These are phyloP conservation scores for Tetramorium parvispinum DNA, from an alignment of 1,140 invertebrate genomes.

Conservation along the genomic window DNA sequence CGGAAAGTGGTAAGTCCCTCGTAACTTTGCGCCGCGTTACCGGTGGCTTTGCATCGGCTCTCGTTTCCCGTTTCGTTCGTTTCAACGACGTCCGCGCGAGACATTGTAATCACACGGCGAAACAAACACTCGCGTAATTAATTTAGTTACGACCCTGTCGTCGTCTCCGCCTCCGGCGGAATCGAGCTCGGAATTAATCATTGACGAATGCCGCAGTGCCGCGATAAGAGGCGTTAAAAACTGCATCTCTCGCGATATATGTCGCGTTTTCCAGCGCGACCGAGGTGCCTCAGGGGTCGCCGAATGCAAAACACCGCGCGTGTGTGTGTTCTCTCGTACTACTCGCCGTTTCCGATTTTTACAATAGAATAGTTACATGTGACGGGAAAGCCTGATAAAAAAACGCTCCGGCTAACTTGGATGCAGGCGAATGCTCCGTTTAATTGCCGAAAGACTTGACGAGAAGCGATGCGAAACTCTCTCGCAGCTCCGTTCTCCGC, in stretches of 20 bases:
- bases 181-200: conserved; percentile 21
- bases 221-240: conserved; percentile 47
- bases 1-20: conserved; percentile 4
- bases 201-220: not conserved
- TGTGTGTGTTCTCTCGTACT: no score
- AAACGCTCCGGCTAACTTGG: not conserved
- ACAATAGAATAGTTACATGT: not conserved
- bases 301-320: not conserved
- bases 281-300: not conserved
- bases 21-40: conserved; percentile 14
- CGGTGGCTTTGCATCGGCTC: not conserved
- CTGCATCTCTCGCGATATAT: not conserved
- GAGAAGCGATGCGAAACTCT: not conserved
- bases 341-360: not conserved
- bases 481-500: not conserved
- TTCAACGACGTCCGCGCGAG: conserved; percentile 1
- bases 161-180: not conserved
- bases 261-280: no score
- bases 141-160: conserved; percentile 28
- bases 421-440: not conserved
- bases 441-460: not conserved
- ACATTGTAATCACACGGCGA: conserved; percentile 14
- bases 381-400: not conserved
- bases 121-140: conserved; percentile 43
- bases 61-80: conserved; percentile 17